Evolutionary conservation across 2,113 vertebrate genomes (phyloP), one percentile per base, ranked within the genome.

Genomic region (Gasterosteus aculeatus): DNA sequence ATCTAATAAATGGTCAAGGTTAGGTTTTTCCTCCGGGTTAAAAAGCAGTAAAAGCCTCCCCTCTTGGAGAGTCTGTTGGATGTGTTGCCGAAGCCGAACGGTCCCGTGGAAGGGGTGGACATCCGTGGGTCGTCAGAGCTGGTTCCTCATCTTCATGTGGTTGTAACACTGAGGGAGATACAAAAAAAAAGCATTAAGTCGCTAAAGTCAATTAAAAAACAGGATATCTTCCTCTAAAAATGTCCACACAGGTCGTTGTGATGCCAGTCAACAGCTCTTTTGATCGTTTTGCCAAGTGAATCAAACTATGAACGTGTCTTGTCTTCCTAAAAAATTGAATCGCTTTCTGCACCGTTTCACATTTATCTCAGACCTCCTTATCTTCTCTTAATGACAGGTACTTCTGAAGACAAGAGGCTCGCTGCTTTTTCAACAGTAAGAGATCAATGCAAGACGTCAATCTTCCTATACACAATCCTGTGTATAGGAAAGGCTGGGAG

Each of bases 141-240:
- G 78, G 66, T 72, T 87, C 84, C 42, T 78, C 86, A 76, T 88
- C 87, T 82, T 92, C 84, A n/a, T 38, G 41, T 75, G 76, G 81
- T 90, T 29, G 64, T 39, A 71, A 75, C 83, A 60, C 91, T 92
- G 75, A 57, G 63, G 63, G 66, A 49, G n/a, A 87, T 0, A 85
- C 8, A 82, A 84, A 78, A 75, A 14, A 84, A 38, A 78, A 68
- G 3, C 16, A 70, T 82, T n/a, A 22, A 19, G 7, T 5, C 35
- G 3, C 7, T 38, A 38, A 78, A 35, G 53, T 68, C 71, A 1
- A 54, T 2, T 41, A 57, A 69, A 31, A 38, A 39, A 62, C 19
- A 29, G 10, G 16, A 35, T 26, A 42, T 26, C 38, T 18, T 22
- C 6, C 2, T 14, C 1, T 31, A 46, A 63, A 69, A 59, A 18